Percentiles rank a stretch among this genome's conserved stretches.
Evolutionary conservation across 2,113 vertebrate genomes (phyloP).

Genomic region (Eudorcas thomsonii): DNA sequence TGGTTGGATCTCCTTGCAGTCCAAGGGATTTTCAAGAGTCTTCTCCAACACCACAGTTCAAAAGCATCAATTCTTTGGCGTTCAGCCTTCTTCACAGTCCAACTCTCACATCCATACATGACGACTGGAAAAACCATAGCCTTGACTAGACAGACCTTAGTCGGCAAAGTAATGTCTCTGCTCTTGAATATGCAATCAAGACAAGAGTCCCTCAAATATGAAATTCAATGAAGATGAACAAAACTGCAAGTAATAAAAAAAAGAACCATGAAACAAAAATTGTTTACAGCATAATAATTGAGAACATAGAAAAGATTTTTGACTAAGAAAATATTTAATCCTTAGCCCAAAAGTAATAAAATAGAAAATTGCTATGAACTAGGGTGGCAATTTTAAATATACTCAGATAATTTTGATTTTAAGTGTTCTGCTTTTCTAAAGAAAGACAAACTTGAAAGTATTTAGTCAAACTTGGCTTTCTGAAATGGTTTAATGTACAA

Average conservation of each 20-base stretch:
- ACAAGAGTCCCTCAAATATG: slow-evolving; percentile 9
- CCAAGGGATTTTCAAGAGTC: no score
- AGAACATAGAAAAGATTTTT: slow-evolving; percentile 20
- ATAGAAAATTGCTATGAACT: neutral
- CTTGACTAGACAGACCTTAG: no score
- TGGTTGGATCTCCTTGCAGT: no score
- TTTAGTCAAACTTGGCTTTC: slow-evolving; percentile 24
- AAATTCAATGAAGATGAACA: slow-evolving; percentile 6
- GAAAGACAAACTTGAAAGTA: slow-evolving; percentile 37
- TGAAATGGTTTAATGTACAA: neutral
- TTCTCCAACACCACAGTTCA: no score
- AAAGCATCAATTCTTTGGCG: no score
- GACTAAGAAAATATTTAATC: slow-evolving; percentile 24
- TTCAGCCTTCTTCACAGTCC: no score
- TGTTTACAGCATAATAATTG: neutral
- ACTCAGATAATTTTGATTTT: neutral
- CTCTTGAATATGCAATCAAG: no score
- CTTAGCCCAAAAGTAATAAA: slow-evolving; percentile 18
- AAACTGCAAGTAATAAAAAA: neutral
- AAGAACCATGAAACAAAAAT: neutral
- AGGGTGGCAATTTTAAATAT: slow-evolving; percentile 9
- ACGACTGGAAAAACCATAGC: no score
- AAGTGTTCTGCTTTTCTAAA: slow-evolving; percentile 40
- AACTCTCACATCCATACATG: no score
- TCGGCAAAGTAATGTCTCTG: no score